phyloP scores from a whole-genome alignment of 2,797 vertebrate genomes.

The Hydrolagus colliei region DNA sequence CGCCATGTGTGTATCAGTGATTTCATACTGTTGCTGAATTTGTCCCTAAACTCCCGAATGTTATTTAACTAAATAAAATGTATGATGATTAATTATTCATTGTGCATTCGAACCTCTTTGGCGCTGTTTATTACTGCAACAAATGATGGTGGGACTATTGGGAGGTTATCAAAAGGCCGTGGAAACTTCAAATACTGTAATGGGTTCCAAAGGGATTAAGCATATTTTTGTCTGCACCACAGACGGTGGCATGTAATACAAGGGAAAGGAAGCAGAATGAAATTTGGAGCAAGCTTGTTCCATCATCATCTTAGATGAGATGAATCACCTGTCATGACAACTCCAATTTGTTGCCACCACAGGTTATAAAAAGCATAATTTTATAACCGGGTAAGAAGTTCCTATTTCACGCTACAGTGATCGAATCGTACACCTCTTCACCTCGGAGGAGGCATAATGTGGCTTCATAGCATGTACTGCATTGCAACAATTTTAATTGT shows the following conservation, averaged over 20 bases:
- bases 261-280: neutral
- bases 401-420: too few relatives aligned
- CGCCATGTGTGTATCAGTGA: neutral
- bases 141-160: neutral
- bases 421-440: too few relatives aligned
- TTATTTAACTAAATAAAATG: neutral
- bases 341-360: too few relatives aligned
- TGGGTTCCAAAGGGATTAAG: neutral
- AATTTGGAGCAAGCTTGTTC: too few relatives aligned
- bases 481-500: too few relatives aligned
- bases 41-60: neutral
- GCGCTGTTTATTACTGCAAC: neutral
- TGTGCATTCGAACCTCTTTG: neutral
- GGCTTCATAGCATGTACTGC: too few relatives aligned
- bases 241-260: neutral
- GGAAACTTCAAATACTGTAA: neutral
- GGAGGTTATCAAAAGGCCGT: neutral
- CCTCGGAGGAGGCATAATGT: too few relatives aligned
- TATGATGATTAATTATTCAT: neutral
- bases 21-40: neutral
- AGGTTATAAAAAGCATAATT: too few relatives aligned
- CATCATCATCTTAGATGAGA: too few relatives aligned
- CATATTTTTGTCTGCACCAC: neutral
- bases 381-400: too few relatives aligned
- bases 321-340: too few relatives aligned